These are phyloP conservation scores for Polymixis flavicincta DNA, from an alignment of 2,888 invertebrate genomes.

Conservation along the genomic window DNA sequence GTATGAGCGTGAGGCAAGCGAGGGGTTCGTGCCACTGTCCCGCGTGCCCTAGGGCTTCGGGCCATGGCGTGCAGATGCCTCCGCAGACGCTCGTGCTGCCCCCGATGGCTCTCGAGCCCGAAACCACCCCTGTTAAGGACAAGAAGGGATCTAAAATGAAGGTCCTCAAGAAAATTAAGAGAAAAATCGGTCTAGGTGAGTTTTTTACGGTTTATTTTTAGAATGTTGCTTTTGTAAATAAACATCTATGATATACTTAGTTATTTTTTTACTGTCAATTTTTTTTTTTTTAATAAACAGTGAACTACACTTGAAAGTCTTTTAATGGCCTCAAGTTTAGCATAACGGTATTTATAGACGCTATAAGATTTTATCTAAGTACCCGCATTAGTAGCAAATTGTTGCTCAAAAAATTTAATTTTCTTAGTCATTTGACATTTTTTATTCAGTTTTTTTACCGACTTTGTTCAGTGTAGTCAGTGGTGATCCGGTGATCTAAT, in stretches of 20 bases:
- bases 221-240: too few species aligned
- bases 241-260: neutral
- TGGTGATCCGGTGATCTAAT: neutral
- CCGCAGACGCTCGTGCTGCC: slow-evolving; percentile 87
- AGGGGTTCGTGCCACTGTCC: slow-evolving; percentile 90
- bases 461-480: neutral
- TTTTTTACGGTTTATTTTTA: slow-evolving; percentile 59
- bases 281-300: neutral
- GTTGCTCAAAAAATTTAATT: neutral
- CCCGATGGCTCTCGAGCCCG: slow-evolving; percentile 86
- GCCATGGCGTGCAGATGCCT: slow-evolving; percentile 82
- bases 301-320: neutral
- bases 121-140: slow-evolving; percentile 86
- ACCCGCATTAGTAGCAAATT: slow-evolving; percentile 7
- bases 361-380: slow-evolving; percentile 31
- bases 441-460: neutral
- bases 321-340: neutral
- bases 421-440: neutral
- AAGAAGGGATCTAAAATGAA: slow-evolving; percentile 94
- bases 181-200: slow-evolving; percentile 96
- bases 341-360: slow-evolving; percentile 4
- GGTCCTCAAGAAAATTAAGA: slow-evolving; percentile 96
- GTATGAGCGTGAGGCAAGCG: slow-evolving; percentile 90
- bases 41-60: slow-evolving; percentile 87
- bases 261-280: neutral